Evolutionary conservation across 2,797 vertebrate genomes (phyloP), one percentile per base, ranked within the genome.

Genomic region (Meriones psammophilus): DNA sequence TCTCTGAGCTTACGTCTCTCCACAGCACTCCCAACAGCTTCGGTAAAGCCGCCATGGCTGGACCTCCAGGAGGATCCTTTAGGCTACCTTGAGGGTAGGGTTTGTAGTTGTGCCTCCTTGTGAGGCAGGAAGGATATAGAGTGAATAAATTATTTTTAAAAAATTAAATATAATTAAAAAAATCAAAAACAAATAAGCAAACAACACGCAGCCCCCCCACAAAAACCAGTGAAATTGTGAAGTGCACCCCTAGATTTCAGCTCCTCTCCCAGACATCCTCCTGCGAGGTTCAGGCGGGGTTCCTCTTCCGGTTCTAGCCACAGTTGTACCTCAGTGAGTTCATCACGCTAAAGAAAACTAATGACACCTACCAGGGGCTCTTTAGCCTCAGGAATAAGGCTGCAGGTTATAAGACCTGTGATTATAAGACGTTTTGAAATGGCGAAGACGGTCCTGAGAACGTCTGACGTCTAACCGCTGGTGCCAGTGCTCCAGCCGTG

Each of bases 271-370:
- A 42, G 2, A 28, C 15, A 14, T 17, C 22, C 62, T 33, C 5
- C 26, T 18, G 1, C 0, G 30, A 66, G 12, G 10, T 12, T 64
- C 54, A 2, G 13, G 91, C 39, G 10, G 4, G 79, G 30, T 5
- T 15, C 83, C 60, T 71, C 42, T 71, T 54, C 77, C 60, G 33
- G 7, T n/a, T 90, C 71, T 24, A 39, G 17, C 26, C 80, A 20
- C n/a, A 46, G 64, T 50, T 2, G 0, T 0, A 0, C 12, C 18
- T n/a, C n/a, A 15, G 12, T 46, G 7, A 13, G n/a, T 30, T 54
- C 18, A 1, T 17, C 9, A 10, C 18, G 33, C n/a, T 4, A n/a
- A 66, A 33, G 68, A 39, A 60, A 30, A 30, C 74, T 28, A 22
- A 54, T 20, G 13, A 24, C 4, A 5, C 26, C 50, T 28, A 28